These are phyloP conservation scores for Vulpes lagopus DNA, from an alignment of 2,113 vertebrate genomes.

Conservation along the genomic window DNA sequence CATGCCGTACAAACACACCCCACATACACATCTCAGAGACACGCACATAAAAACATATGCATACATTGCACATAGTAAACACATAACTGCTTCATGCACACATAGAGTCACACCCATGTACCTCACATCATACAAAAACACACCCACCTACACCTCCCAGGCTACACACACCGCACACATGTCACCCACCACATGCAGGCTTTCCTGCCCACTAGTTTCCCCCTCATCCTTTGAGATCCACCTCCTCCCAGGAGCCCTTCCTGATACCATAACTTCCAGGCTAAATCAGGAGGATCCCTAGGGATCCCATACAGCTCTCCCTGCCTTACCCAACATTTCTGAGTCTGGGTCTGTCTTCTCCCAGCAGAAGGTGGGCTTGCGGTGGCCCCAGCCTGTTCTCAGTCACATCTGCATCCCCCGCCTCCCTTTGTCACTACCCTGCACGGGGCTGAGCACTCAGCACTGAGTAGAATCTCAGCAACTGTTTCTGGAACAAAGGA, in stretches of 20 bases:
- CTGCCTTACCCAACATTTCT: neutral
- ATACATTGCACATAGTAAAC: neutral
- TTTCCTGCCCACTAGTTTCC: neutral
- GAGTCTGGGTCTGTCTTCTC: neutral
- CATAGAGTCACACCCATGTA: neutral
- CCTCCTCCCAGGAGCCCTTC: neutral
- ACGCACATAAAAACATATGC: neutral
- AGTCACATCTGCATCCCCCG: neutral
- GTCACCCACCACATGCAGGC: too few species aligned
- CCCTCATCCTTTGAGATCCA: neutral
- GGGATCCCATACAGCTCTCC: neutral
- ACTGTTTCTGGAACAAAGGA: neutral
- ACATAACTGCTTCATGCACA: neutral
- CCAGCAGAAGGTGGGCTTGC: neutral
- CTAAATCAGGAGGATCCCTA: neutral
- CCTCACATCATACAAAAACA: neutral
- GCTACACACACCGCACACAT: neutral
- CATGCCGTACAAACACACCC: neutral
- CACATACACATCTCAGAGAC: neutral
- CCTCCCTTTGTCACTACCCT: neutral
- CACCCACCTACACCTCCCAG: neutral
- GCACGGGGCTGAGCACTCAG: rapidly evolving
- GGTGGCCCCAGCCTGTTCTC: rapidly evolving
- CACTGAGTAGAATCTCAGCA: neutral
- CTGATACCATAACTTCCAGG: too few species aligned